A percentile compares a stretch with the other conserved stretches of the same genome.
These are phyloP conservation scores for Malurus melanocephalus DNA, from an alignment of 2,113 vertebrate species.

Conservation along the genomic window DNA sequence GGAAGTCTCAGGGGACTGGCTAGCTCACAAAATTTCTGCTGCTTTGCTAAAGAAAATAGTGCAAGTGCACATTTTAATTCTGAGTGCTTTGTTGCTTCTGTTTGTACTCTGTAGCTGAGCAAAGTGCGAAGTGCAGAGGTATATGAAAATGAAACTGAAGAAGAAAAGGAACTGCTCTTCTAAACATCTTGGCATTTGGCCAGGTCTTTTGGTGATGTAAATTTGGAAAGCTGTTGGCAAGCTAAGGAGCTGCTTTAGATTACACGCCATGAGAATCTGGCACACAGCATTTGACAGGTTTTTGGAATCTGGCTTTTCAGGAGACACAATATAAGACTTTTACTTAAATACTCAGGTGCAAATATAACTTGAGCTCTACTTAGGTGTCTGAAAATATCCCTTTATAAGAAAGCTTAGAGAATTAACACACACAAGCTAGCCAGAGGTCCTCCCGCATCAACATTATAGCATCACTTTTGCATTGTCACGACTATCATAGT, in stretches of 20 bases:
- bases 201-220: constrained; percentile 23
- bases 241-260: neutral
- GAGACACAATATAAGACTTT: neutral
- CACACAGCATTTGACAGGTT: neutral
- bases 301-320: constrained; percentile 23
- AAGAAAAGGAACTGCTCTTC: constrained; percentile 28
- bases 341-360: constrained; percentile 10
- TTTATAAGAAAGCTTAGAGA: neutral
- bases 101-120: neutral
- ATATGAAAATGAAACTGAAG: constrained; percentile 5
- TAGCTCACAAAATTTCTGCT: constrained; percentile 3
- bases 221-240: constrained; percentile 3
- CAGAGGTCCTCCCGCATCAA: fast-evolving
- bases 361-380: neutral
- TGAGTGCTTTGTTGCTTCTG: constrained; percentile 4
- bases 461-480: neutral
- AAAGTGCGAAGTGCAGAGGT: neutral
- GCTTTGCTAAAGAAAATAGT: constrained; percentile 13
- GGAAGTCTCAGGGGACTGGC: constrained; percentile 19
- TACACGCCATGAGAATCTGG: constrained; percentile 16
- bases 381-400: neutral
- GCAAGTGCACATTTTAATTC: constrained; percentile 38
- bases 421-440: neutral
- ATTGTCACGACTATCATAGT: neutral
- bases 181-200: neutral